Evolutionary conservation across 2,113 vertebrate species (phyloP).

Genomic region (Chauna torquata): DNA sequence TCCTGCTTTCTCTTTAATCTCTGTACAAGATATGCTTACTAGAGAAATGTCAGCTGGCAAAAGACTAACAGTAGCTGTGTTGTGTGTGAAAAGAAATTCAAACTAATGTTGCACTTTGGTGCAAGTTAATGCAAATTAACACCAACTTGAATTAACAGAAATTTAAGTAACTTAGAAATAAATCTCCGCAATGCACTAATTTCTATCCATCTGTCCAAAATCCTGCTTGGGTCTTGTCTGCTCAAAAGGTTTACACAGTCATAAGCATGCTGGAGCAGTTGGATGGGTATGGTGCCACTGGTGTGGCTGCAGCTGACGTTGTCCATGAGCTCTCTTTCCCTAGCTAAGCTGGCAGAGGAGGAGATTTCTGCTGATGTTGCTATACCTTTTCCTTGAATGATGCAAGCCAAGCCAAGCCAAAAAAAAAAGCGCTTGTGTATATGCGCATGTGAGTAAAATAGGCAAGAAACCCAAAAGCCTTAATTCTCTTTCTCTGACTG

Average conservation of each 20-base stretch:
- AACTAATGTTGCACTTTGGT: neutral
- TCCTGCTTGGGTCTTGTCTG: neutral
- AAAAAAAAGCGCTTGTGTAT: neutral
- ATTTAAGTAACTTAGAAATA: neutral
- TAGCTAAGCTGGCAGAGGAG: neutral
- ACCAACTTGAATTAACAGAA: neutral
- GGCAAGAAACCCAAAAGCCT: neutral
- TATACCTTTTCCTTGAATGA: neutral
- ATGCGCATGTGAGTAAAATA: neutral
- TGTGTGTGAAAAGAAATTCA: neutral
- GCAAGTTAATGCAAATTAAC: neutral
- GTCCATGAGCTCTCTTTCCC: neutral
- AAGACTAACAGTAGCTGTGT: neutral
- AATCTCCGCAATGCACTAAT: neutral
- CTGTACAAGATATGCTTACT: neutral
- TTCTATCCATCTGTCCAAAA: neutral
- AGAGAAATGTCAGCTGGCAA: slow-evolving; percentile 11
- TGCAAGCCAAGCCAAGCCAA: neutral
- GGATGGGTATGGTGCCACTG: neutral
- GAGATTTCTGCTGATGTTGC: neutral
- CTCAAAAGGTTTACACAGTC: neutral
- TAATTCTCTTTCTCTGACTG: neutral
- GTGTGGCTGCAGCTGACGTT: neutral
- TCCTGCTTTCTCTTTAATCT: slow-evolving; percentile 43
- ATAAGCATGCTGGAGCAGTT: neutral